A percentile compares a stretch with the other conserved stretches of the same genome.
Evolutionary conservation across 2,113 vertebrate species (phyloP).

Genomic region (Xiphophorus hellerii): DNA sequence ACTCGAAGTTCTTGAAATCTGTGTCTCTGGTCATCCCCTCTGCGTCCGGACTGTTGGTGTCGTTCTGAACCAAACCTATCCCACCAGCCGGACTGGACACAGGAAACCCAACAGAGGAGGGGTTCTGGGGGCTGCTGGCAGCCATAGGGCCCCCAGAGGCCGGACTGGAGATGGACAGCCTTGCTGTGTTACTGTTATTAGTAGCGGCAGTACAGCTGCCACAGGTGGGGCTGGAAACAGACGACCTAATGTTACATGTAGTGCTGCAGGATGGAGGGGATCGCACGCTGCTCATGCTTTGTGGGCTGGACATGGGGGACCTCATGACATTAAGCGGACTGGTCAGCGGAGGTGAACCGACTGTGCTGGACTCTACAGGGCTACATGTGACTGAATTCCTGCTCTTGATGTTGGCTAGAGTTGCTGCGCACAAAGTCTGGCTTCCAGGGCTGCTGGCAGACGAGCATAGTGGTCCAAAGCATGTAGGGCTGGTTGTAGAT

Average conservation of each 20-base stretch:
- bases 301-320: constrained; percentile 95
- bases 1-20: constrained; percentile 85
- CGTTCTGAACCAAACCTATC: constrained; percentile 84
- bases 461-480: constrained; percentile 82
- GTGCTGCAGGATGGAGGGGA: constrained; percentile 91
- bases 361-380: constrained; percentile 87
- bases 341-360: constrained; percentile 92
- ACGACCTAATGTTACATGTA: constrained; percentile 85
- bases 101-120: constrained; percentile 83
- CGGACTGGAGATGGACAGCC: constrained; percentile 91
- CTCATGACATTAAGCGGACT: constrained; percentile 95
- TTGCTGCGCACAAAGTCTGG: constrained; percentile 83
- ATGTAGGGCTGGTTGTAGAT: constrained; percentile 88
- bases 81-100: constrained; percentile 89
- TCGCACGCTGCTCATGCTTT: constrained; percentile 92
- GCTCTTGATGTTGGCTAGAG: constrained; percentile 84
- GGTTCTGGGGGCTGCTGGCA: constrained; percentile 78
- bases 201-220: constrained; percentile 63
- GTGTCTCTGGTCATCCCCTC: constrained; percentile 78
- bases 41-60: constrained; percentile 85
- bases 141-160: constrained; percentile 81
- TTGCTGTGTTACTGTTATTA: constrained; percentile 78
- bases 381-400: constrained; percentile 89
- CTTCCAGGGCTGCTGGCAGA: constrained; percentile 85
- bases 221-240: constrained; percentile 91